Percentiles rank a stretch among this genome's conserved stretches.
Conservation (phyloP, 1,140 invertebrate species). For the Metopolophium dirhodum region DNA sequence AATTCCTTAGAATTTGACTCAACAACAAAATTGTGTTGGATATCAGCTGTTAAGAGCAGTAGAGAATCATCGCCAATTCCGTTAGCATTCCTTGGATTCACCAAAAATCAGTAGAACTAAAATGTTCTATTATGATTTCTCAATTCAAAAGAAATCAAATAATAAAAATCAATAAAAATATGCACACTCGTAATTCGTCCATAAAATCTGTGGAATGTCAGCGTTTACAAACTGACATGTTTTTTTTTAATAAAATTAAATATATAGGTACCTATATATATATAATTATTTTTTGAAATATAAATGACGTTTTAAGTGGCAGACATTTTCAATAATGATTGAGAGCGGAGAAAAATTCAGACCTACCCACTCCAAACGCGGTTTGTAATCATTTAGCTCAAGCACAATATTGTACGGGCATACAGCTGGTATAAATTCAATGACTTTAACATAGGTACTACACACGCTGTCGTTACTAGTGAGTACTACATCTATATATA, state of each 20-base stretch:
- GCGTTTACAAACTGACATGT: constrained; percentile 11
- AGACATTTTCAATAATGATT: constrained; percentile 56
- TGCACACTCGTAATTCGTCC: constrained; percentile 37
- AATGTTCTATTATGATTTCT: background rate
- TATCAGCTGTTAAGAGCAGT: background rate
- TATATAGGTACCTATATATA: background rate
- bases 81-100: constrained; percentile 31
- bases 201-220: constrained; percentile 47
- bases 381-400: constrained; percentile 45
- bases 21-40: background rate
- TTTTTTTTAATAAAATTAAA: constrained; percentile 36
- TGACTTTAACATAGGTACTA: constrained; percentile 16
- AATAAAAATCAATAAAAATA: constrained; percentile 48
- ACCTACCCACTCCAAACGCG: constrained; percentile 14
- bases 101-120: background rate
- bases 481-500: background rate
- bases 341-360: constrained; percentile 39
- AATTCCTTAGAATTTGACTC: background rate
- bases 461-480: constrained; percentile 13
- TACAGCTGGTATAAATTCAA: constrained; percentile 49
- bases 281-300: constrained; percentile 42
- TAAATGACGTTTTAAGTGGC: constrained; percentile 52
- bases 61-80: background rate
- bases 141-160: constrained; percentile 17
- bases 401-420: constrained; percentile 40